Evolutionary conservation across 2,797 vertebrate genomes (phyloP).

Genomic region (Alca torda): DNA sequence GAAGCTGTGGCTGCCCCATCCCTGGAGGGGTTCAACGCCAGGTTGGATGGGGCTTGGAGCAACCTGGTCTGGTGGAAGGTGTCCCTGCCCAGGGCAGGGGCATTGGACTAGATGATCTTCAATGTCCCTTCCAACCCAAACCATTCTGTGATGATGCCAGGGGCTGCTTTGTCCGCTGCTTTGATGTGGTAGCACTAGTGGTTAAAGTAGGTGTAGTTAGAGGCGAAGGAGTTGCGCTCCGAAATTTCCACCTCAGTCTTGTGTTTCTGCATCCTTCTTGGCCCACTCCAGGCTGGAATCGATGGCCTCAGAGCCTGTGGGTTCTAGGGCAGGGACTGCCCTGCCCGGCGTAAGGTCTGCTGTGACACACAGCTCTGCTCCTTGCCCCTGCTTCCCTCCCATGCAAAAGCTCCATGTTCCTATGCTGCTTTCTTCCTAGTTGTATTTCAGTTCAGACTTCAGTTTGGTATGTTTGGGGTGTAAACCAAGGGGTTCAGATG

Average conservation of each 20-base stretch:
- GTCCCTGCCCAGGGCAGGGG: neutral
- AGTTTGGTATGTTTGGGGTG: neutral
- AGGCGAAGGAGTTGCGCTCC: neutral
- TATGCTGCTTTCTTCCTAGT: rapidly evolving
- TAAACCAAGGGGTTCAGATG: neutral
- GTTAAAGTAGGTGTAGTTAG: neutral
- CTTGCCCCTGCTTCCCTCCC: neutral
- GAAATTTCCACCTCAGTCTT: rapidly evolving
- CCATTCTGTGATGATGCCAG: neutral
- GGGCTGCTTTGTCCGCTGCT: neutral
- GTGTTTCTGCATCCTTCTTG: neutral
- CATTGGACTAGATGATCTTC: neutral
- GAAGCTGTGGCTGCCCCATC: neutral
- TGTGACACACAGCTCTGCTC: neutral
- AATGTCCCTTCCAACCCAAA: neutral
- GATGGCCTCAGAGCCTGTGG: rapidly evolving
- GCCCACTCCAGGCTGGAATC: neutral
- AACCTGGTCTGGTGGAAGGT: neutral
- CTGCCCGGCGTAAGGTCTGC: rapidly evolving
- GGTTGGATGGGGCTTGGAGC: neutral
- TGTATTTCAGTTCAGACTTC: neutral
- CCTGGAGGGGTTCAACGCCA: neutral
- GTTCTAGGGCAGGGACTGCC: neutral
- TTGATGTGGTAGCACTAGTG: neutral
- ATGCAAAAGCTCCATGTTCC: neutral